A percentile compares a stretch with the other conserved stretches of the same genome.
phyloP scores from a whole-genome alignment of 2,113 vertebrate species.

The Crotophaga sulcirostris region DNA sequence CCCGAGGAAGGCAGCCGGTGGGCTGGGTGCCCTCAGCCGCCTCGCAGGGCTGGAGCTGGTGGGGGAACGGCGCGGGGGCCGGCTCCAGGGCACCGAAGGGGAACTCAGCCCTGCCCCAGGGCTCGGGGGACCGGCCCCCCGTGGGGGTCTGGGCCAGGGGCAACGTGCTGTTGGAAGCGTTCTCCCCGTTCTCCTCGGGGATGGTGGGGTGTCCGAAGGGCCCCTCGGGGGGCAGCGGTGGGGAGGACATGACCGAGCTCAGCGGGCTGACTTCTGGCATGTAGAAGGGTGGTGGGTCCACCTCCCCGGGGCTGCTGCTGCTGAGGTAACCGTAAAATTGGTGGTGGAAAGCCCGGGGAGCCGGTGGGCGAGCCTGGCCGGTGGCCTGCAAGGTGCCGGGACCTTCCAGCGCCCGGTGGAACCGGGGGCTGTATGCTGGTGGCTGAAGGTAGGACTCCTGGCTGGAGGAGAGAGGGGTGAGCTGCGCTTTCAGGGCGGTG shows the following conservation, averaged over 20 bases:
- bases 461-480: constrained; percentile 96
- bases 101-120: constrained; percentile 92
- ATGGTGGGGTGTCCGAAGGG: constrained; percentile 93
- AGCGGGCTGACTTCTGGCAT: constrained; percentile 97
- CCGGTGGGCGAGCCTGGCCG: constrained; percentile 89
- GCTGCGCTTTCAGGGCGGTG: constrained; percentile 91
- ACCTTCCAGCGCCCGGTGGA: constrained; percentile 91
- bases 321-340: constrained; percentile 96
- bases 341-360: constrained; percentile 91
- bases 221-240: constrained; percentile 87
- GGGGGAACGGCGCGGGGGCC: constrained; percentile 88
- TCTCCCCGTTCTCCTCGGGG: constrained; percentile 92
- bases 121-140: constrained; percentile 91
- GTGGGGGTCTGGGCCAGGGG: constrained; percentile 94
- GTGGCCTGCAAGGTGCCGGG: constrained; percentile 89
- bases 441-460: constrained; percentile 98
- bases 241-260: constrained; percentile 95
- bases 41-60: constrained; percentile 86
- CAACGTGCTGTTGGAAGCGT: constrained; percentile 91
- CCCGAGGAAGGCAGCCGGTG: constrained; percentile 77
- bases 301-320: constrained; percentile 89
- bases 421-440: constrained; percentile 96
- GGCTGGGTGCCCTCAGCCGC: constrained; percentile 84
- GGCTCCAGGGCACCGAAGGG: constrained; percentile 91
- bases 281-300: constrained; percentile 96